These are phyloP conservation scores for Drosophila ironensis DNA, from an alignment of 1,140 invertebrate genomes.

Conservation along the genomic window DNA sequence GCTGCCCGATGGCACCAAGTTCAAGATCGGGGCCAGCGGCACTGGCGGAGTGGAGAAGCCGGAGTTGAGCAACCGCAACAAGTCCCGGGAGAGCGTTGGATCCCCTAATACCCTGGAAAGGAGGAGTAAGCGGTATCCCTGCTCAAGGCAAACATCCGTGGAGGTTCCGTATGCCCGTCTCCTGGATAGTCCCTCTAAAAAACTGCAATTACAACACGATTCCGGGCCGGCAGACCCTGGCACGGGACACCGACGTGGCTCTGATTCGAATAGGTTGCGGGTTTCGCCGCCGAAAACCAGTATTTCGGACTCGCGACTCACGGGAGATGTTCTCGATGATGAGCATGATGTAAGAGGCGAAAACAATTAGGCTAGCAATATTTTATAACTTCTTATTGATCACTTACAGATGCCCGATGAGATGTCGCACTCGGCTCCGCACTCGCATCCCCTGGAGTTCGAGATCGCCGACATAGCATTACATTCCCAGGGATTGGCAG, in stretches of 20 bases:
- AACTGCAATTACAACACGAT: constrained; percentile 67
- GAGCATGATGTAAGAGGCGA: constrained; percentile 57
- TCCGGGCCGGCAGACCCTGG: constrained; percentile 78
- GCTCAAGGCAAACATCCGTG: constrained; percentile 79
- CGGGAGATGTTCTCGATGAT: constrained; percentile 84
- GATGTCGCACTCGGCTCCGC: constrained; percentile 83
- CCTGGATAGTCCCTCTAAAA: constrained; percentile 85
- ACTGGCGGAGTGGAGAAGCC: constrained; percentile 54
- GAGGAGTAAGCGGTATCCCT: constrained; percentile 71
- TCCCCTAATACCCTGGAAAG: constrained; percentile 77
- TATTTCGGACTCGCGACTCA: constrained; percentile 91
- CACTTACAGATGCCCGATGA: constrained; percentile 71
- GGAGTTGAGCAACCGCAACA: constrained; percentile 60
- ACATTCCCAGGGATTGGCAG: constrained; percentile 45
- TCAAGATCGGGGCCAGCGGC: constrained; percentile 64
- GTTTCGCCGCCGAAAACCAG: constrained; percentile 85
- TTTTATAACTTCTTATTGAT: not conserved
- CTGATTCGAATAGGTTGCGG: constrained; percentile 86
- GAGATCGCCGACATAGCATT: constrained; percentile 75
- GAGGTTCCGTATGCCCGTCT: constrained; percentile 91
- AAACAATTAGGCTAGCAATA: not conserved
- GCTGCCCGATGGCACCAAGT: constrained; percentile 60
- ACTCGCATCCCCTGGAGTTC: constrained; percentile 81
- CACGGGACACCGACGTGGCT: constrained; percentile 83
- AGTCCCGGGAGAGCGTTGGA: constrained; percentile 73